A percentile compares a stretch with the other conserved stretches of the same genome.
These are phyloP conservation scores for Lipotes vexillifer DNA, from an alignment of 2,113 vertebrate genomes.

Conservation along the genomic window DNA sequence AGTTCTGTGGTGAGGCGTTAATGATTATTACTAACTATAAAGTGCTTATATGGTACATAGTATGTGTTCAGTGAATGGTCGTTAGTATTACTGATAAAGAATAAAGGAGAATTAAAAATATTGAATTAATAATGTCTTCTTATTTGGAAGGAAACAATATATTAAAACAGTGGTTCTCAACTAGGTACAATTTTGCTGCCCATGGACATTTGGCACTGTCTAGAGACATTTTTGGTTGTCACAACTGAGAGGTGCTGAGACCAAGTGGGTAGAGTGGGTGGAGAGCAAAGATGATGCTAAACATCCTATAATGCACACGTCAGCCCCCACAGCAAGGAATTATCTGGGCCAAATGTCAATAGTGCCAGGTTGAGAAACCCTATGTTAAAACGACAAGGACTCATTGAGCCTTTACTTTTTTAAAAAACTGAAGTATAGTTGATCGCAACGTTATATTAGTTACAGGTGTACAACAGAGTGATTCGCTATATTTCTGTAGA, in stretches of 20 bases:
- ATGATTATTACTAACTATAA: neutral
- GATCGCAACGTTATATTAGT: neutral
- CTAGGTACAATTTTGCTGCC: neutral
- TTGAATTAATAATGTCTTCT: neutral
- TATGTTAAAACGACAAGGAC: neutral
- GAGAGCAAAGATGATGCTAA: neutral
- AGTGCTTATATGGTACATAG: neutral
- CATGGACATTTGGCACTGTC: neutral
- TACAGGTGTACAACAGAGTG: too few species aligned
- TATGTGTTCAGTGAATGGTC: neutral
- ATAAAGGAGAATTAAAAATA: slow-evolving; percentile 4
- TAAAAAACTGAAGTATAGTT: neutral
- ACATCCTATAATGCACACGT: neutral
- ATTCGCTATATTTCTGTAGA: too few species aligned
- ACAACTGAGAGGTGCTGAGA: neutral
- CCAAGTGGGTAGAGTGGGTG: neutral
- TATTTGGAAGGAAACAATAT: neutral
- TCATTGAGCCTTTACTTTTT: neutral
- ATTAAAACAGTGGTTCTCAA: neutral
- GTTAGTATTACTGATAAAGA: neutral
- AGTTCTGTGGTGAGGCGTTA: neutral
- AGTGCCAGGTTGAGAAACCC: neutral
- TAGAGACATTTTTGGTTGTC: neutral
- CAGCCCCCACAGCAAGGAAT: neutral
- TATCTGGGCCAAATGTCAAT: neutral